phyloP scores from a whole-genome alignment of 1,140 invertebrate species.

The Paraescarpia echinospica region DNA sequence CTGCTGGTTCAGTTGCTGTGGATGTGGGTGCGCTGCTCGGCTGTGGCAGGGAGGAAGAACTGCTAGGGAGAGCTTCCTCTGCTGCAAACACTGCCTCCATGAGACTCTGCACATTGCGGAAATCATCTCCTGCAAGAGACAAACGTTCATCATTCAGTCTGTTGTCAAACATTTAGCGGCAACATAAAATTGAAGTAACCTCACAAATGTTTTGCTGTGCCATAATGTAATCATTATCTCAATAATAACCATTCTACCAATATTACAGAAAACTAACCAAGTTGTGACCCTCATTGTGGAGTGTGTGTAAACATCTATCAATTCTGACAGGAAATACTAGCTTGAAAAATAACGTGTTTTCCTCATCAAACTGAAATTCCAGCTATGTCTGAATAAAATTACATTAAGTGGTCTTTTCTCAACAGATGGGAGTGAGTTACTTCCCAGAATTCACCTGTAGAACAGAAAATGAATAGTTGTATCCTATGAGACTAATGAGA shows the following conservation, averaged over 20 bases:
- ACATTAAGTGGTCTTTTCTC: not conserved
- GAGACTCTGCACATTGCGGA: constrained; percentile 6
- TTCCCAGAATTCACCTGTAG: not conserved
- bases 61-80: not conserved
- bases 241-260: no score
- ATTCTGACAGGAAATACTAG: not conserved
- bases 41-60: not conserved
- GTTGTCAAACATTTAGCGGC: not conserved
- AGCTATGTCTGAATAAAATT: not conserved
- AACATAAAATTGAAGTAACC: not conserved
- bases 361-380: no score
- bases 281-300: not conserved
- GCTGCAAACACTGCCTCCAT: not conserved
- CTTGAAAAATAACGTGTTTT: no score
- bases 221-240: no score
- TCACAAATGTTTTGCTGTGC: no score
- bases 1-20: not conserved
- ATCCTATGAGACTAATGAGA: no score
- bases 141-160: not conserved
- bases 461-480: not conserved
- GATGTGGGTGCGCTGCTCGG: not conserved
- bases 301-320: not conserved
- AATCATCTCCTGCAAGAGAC: constrained; percentile 4
- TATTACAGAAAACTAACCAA: no score
- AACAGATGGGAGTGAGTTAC: not conserved